phyloP scores from a whole-genome alignment of 2,797 vertebrate genomes.

The Anabacerthia variegaticeps region DNA sequence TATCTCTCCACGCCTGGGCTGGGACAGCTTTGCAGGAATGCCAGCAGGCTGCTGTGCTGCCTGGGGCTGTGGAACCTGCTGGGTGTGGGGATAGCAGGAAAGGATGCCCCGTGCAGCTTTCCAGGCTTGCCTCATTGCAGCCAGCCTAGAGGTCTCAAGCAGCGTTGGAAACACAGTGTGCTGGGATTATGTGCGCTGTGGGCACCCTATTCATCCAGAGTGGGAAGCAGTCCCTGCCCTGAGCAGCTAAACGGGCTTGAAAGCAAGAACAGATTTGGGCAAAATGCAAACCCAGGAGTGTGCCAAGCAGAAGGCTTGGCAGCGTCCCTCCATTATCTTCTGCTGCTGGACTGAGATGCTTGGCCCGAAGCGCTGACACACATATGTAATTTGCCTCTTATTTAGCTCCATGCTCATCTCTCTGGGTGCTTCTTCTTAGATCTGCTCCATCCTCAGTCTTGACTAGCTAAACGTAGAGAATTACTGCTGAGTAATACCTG shows the following conservation, averaged over 20 bases:
- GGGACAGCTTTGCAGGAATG: not conserved
- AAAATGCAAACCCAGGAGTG: not conserved
- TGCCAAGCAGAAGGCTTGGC: slow-evolving; percentile 65
- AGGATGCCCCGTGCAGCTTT: not conserved
- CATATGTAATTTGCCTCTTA: slow-evolving; percentile 33
- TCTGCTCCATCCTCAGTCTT: not conserved
- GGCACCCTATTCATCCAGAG: slow-evolving; percentile 28
- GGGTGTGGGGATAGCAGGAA: not conserved
- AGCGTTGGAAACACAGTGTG: not conserved
- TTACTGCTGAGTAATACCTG: slow-evolving; percentile 49
- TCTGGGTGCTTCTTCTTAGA: not conserved
- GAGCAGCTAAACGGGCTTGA: not conserved
- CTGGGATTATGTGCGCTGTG: not conserved
- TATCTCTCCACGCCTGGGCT: rapidly evolving
- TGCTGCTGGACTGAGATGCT: not conserved
- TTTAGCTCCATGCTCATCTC: not conserved
- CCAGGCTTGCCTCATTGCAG: slow-evolving; percentile 2
- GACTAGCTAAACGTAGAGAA: not conserved
- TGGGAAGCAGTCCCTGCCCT: not conserved
- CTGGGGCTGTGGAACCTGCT: not conserved
- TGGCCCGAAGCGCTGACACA: slow-evolving; percentile 17
- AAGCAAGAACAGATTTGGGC: slow-evolving; percentile 15
- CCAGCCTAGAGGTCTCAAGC: not conserved
- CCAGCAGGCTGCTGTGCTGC: not conserved
- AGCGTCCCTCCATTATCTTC: slow-evolving; percentile 58